phyloP scores from a whole-genome alignment of 2,888 invertebrate species.

The Zaprionus obscuricornis region DNA sequence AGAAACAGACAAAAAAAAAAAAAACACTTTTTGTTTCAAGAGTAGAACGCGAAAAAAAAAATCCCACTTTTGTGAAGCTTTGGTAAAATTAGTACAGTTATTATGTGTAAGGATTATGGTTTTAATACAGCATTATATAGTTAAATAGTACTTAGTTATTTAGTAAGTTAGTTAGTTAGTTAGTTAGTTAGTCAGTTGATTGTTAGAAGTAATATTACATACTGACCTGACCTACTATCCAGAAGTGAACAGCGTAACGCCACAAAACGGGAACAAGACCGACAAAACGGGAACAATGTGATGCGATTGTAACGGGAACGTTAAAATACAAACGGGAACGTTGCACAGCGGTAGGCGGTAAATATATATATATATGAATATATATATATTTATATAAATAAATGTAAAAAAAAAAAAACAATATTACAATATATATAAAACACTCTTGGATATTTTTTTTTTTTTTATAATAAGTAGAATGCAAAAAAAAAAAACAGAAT shows the following conservation, averaged over 20 bases:
- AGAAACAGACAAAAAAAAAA: no score
- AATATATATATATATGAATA: slow-evolving; percentile 21
- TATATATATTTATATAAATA: slow-evolving; percentile 12
- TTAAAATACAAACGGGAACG: slow-evolving; percentile 16
- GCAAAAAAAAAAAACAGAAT: slow-evolving; percentile 25
- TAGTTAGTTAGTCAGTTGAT: slow-evolving; percentile 47
- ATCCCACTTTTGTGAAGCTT: no score
- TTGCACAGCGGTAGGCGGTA: slow-evolving; percentile 61
- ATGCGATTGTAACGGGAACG: slow-evolving; percentile 31
- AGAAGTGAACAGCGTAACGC: slow-evolving; percentile 33
- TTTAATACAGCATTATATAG: no score
- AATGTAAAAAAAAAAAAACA: slow-evolving; percentile 25
- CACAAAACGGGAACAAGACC: slow-evolving; percentile 26
- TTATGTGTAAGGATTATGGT: no score
- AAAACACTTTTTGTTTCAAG: no score
- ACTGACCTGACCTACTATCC: slow-evolving; percentile 78
- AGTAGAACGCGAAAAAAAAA: no score
- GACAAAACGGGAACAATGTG: slow-evolving; percentile 12
- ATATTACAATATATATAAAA: slow-evolving; percentile 15
- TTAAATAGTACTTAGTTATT: no score
- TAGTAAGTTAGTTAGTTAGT: slow-evolving; percentile 32
- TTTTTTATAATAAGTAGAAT: neutral
- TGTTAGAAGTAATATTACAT: slow-evolving; percentile 63
- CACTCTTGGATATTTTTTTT: no score
- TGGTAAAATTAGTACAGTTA: no score